Evolutionary conservation across 92 coral and sea anemone genomes (phyloP).

Genomic region (Palythoa heliodiscus): DNA sequence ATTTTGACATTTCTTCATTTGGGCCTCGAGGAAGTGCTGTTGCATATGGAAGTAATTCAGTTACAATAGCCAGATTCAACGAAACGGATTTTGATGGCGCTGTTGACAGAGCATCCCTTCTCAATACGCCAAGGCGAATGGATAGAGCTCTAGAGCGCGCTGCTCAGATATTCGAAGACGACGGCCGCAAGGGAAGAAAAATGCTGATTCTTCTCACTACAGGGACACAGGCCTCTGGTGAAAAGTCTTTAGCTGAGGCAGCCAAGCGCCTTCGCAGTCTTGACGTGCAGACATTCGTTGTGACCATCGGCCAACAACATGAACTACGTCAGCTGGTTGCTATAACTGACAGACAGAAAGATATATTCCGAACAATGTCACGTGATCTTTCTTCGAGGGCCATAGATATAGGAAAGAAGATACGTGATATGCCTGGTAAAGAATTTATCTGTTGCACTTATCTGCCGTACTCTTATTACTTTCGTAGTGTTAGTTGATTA

Average conservation of each 20-base stretch:
- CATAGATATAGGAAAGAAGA: slow-evolving; percentile 7
- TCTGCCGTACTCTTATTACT: neutral
- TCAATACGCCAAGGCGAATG: slow-evolving; percentile 50
- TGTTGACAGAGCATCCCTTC: slow-evolving; percentile 22
- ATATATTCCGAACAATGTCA: slow-evolving; percentile 21
- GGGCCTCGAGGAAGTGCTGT: slow-evolving; percentile 57
- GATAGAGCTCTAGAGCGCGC: slow-evolving; percentile 73
- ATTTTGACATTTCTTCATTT: slow-evolving; percentile 43
- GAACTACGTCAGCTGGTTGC: slow-evolving; percentile 17
- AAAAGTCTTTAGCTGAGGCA: slow-evolving; percentile 24
- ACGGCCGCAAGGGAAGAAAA: slow-evolving; percentile 43
- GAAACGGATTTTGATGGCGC: slow-evolving; percentile 21
- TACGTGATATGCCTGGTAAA: slow-evolving; percentile 35
- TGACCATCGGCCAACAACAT: slow-evolving; percentile 16
- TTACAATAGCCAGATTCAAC: slow-evolving; percentile 27
- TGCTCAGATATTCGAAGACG: slow-evolving; percentile 21
- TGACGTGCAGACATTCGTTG: slow-evolving; percentile 22
- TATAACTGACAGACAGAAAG: neutral
- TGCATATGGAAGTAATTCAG: slow-evolving; percentile 59
- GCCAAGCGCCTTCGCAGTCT: slow-evolving; percentile 9
- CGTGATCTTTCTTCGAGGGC: slow-evolving; percentile 8
- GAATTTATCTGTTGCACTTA: neutral
- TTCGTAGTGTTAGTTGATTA: too few relatives aligned
- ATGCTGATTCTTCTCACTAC: slow-evolving; percentile 50
- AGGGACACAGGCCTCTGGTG: slow-evolving; percentile 37